Percentiles rank a stretch among this genome's conserved stretches.
Conservation (phyloP, 2,888 invertebrate genomes). For the Drosophila quasianomalipes region DNA sequence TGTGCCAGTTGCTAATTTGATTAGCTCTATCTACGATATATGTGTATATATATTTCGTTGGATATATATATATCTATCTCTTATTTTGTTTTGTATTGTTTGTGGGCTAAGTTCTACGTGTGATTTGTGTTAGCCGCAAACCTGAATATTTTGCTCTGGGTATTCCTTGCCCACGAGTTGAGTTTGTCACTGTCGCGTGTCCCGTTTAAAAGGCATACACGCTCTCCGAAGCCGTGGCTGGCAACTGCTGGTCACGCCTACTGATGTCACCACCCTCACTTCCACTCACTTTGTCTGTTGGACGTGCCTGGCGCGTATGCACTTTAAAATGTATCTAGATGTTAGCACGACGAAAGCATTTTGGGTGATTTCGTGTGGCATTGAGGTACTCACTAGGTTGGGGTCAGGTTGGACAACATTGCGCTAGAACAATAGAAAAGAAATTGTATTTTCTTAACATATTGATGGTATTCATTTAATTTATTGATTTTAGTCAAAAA, state of each 20-base stretch:
- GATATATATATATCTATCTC: background rate
- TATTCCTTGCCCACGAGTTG: conserved; percentile 62
- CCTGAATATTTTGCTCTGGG: conserved; percentile 54
- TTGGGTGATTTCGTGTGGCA: conserved; percentile 45
- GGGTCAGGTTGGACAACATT: conserved; percentile 53
- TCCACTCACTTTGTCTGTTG: conserved; percentile 40
- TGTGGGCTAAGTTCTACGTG: conserved; percentile 18
- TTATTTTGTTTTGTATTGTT: conserved; percentile 1
- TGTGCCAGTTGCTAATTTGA: background rate
- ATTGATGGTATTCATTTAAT: conserved; percentile 14
- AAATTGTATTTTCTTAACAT: background rate
- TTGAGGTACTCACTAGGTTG: conserved; percentile 73
- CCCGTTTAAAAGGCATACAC: conserved; percentile 21
- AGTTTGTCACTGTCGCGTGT: conserved; percentile 35
- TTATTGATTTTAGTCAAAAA: conserved; percentile 14
- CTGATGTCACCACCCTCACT: conserved; percentile 44
- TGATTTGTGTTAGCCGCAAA: conserved; percentile 47
- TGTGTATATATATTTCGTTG: conserved; percentile 4
- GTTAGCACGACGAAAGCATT: conserved; percentile 69
- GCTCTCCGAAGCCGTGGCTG: conserved; percentile 20
- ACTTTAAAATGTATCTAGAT: conserved; percentile 58
- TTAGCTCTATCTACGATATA: conserved; percentile 15
- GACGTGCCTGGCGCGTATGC: conserved; percentile 50
- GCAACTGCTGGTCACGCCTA: conserved; percentile 40
- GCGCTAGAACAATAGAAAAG: conserved; percentile 45